Conservation (phyloP, 1,140 invertebrate species). For the Steinernema khuongi region DNA sequence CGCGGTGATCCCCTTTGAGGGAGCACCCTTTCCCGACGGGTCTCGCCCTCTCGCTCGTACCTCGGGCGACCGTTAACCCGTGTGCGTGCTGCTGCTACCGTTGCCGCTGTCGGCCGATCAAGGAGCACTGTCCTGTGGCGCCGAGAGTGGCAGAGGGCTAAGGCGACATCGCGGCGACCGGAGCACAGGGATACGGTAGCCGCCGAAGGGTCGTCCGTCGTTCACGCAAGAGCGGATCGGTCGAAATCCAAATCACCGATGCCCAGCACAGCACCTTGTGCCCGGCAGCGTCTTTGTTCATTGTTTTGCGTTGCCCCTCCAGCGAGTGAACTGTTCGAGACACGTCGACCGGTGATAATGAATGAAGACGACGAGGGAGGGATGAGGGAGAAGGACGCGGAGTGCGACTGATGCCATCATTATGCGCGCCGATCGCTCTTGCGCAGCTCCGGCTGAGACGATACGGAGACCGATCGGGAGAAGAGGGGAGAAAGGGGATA, state of each 20-base stretch:
- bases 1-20: neutral
- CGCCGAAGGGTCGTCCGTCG: neutral
- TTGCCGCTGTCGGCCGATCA: too few species aligned
- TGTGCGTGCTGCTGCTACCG: too few species aligned
- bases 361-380: neutral
- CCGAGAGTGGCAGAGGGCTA: too few species aligned
- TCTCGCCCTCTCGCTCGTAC: neutral
- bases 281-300: neutral
- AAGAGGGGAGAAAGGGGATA: slow-evolving; percentile 14
- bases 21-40: too few species aligned
- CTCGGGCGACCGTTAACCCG: too few species aligned
- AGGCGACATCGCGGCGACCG: too few species aligned
- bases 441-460: slow-evolving; percentile 12
- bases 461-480: neutral
- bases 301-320: slow-evolving; percentile 12
- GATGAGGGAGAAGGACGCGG: neutral
- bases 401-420: slow-evolving; percentile 10
- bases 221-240: slow-evolving; percentile 7
- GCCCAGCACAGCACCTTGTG: neutral
- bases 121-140: too few species aligned
- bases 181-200: neutral
- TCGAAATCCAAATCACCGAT: slow-evolving; percentile 1
- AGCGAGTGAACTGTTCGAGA: neutral
- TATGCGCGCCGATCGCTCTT: slow-evolving; percentile 1
- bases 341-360: neutral